Evolutionary conservation across 2,888 invertebrate genomes (phyloP).

Genomic region (Plusia festucae): DNA sequence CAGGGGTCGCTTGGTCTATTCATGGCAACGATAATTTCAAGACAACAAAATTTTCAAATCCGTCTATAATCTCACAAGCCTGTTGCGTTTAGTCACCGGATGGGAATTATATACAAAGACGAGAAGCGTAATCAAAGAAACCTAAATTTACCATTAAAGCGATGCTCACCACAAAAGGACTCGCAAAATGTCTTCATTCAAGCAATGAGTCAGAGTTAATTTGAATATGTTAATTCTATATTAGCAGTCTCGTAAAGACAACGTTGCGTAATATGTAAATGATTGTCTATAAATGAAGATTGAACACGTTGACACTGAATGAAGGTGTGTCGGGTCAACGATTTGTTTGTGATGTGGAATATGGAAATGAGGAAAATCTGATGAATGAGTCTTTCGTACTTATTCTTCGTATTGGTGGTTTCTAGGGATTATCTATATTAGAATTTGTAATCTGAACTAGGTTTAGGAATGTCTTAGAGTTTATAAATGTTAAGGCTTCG

Average conservation of each 20-base stretch:
- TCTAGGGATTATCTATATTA: not conserved
- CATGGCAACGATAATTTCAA: not conserved
- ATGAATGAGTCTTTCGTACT: not conserved
- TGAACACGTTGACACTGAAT: constrained; percentile 39
- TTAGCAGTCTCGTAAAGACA: constrained; percentile 43
- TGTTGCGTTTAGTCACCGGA: constrained; percentile 37
- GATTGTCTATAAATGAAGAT: constrained; percentile 39
- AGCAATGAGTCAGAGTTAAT: constrained; percentile 58
- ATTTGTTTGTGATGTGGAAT: constrained; percentile 25
- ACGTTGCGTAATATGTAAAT: constrained; percentile 57
- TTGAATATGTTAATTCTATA: constrained; percentile 64
- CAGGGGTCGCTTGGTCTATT: not conserved
- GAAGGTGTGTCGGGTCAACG: constrained; percentile 52
- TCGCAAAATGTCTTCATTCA: constrained; percentile 60
- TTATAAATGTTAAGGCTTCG: not conserved
- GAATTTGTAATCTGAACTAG: not conserved
- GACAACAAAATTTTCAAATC: not conserved
- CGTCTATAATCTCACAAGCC: constrained; percentile 10
- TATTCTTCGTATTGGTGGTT: not conserved
- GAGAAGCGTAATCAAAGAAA: constrained; percentile 38
- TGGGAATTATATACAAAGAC: constrained; percentile 39
- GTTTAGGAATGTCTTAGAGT: not conserved
- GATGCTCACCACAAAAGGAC: constrained; percentile 51
- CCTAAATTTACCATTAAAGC: constrained; percentile 22
- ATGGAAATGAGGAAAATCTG: constrained; percentile 22